phyloP scores from a whole-genome alignment of 2,797 vertebrate genomes.

The Takifugu rubripes region DNA sequence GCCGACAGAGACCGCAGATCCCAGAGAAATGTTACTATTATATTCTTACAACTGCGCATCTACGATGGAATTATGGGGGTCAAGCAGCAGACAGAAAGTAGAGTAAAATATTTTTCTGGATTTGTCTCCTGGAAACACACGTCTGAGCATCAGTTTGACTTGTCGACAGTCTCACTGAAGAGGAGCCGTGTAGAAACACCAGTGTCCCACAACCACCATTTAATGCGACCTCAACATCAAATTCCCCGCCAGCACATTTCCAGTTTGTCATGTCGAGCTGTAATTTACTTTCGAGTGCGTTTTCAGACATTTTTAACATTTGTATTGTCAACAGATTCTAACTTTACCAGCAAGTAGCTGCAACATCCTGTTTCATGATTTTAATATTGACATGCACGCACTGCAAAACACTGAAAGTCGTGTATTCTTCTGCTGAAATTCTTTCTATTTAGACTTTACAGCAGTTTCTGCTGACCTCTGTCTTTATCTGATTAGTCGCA shows the following conservation, averaged over 20 bases:
- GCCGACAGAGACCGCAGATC: constrained; percentile 34
- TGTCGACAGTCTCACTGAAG: constrained; percentile 15
- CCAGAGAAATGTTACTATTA: constrained; percentile 28
- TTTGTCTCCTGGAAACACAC: too few relatives aligned
- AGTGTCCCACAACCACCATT: constrained; percentile 16
- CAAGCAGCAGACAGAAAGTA: constrained; percentile 4
- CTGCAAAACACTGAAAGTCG: not conserved
- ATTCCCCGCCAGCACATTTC: not conserved
- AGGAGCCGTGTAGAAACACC: constrained; percentile 15
- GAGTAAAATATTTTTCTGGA: constrained; percentile 1
- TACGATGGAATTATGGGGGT: constrained; percentile 16
- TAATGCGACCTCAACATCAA: constrained; percentile 9
- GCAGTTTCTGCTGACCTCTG: constrained; percentile 6
- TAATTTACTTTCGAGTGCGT: constrained; percentile 4
- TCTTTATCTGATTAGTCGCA: constrained; percentile 13
- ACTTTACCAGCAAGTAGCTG: too few relatives aligned
- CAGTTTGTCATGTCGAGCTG: not conserved
- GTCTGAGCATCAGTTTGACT: constrained; percentile 13
- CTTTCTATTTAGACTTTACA: not conserved
- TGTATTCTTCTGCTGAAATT: not conserved
- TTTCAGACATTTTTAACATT: not conserved
- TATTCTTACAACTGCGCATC: constrained; percentile 30
- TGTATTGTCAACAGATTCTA: too few relatives aligned
- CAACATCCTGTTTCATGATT: too few relatives aligned
- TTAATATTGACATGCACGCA: too few relatives aligned